These are phyloP conservation scores for Spatulosminthurus flaviceps DNA, from an alignment of 2,888 invertebrate species.

Conservation along the genomic window DNA sequence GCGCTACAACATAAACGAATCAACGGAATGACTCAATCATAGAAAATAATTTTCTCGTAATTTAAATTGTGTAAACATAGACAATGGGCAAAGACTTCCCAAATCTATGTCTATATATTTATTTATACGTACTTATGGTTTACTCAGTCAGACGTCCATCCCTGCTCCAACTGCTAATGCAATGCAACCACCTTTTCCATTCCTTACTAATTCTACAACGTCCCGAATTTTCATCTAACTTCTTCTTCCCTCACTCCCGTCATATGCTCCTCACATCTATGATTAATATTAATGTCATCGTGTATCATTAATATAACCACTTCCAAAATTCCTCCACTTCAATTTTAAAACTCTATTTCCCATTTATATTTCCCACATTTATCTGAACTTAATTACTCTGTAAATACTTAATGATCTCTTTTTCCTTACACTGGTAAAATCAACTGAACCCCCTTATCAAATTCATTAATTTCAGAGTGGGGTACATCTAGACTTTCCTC, in stretches of 20 bases:
- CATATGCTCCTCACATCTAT: slow-evolving; percentile 26
- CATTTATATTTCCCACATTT: slow-evolving; percentile 40
- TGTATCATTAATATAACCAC: slow-evolving; percentile 42
- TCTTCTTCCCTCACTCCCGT: slow-evolving; percentile 19
- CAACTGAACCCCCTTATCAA: slow-evolving; percentile 35
- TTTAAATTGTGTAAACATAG: slow-evolving; percentile 39
- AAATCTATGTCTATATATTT: not conserved
- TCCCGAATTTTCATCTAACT: slow-evolving; percentile 12
- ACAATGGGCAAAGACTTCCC: not conserved
- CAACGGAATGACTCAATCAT: slow-evolving; percentile 42
- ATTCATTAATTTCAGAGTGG: slow-evolving; percentile 33
- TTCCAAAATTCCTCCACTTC: slow-evolving; percentile 41
- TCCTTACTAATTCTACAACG: not conserved
- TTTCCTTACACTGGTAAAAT: slow-evolving; percentile 32
- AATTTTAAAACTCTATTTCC: slow-evolving; percentile 47
- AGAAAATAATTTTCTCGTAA: slow-evolving; percentile 39
- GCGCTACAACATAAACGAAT: slow-evolving; percentile 20
- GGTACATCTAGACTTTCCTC: slow-evolving; percentile 24
- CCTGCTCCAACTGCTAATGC: slow-evolving; percentile 6
- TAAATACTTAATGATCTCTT: slow-evolving; percentile 45
- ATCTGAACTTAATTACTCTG: slow-evolving; percentile 43
- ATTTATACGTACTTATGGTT: no score
- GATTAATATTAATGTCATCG: slow-evolving; percentile 42
- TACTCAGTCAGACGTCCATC: no score
- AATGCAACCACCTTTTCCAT: not conserved